Percentiles rank a stretch among this genome's conserved stretches.
Evolutionary conservation across 2,113 vertebrate species (phyloP).

Genomic region (Psittacara wagleri): DNA sequence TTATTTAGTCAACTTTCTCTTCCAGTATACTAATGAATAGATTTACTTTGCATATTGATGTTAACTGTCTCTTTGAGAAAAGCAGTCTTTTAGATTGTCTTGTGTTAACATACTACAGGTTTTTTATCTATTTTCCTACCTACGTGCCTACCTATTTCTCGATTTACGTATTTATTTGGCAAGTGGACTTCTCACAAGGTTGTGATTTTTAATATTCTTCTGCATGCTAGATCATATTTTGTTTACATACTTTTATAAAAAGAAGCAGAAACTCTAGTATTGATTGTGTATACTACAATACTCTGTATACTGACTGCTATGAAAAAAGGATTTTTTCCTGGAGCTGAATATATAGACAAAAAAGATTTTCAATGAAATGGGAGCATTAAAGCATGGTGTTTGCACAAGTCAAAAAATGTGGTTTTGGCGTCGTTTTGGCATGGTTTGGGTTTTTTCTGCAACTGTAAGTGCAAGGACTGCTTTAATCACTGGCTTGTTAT

Average conservation of each 20-base stretch:
- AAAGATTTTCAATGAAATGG: neutral
- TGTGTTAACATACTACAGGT: neutral
- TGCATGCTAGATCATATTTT: neutral
- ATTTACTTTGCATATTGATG: neutral
- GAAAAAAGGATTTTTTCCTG: neutral
- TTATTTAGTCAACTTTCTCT: conserved; percentile 13
- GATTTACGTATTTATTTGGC: neutral
- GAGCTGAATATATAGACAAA: neutral
- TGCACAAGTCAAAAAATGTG: neutral
- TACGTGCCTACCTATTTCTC: neutral
- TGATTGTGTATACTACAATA: neutral
- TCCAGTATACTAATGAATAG: neutral
- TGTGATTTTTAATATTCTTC: neutral
- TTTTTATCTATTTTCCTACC: neutral
- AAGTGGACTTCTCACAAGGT: neutral
- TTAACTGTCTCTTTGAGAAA: neutral
- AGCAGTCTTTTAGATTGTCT: neutral
- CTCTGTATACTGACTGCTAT: neutral
- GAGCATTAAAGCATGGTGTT: neutral
- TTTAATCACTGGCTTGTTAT: neutral
- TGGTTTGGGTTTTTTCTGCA: neutral
- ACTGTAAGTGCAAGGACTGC: neutral
- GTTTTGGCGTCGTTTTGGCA: fast-evolving
- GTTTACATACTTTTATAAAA: neutral
- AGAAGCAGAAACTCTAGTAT: neutral